phyloP scores from a whole-genome alignment of 2,888 invertebrate genomes.

The Ectemnius cavifrons region DNA sequence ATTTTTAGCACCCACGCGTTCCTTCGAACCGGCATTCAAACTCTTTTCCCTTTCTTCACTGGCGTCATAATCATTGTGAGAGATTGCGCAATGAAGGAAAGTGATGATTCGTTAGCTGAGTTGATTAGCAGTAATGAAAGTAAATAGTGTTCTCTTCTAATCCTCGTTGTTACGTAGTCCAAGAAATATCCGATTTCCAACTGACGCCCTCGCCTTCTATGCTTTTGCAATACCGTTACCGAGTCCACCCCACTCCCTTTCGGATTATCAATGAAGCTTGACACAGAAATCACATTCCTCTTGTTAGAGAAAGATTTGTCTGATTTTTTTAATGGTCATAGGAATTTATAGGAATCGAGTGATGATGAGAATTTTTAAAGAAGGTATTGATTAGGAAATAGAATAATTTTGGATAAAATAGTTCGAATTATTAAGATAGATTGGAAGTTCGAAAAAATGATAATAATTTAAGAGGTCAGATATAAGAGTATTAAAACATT shows the following conservation, averaged over 20 bases:
- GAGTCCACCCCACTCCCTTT: slow-evolving; percentile 28
- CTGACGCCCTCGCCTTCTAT: slow-evolving; percentile 35
- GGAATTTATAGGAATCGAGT: too few relatives aligned
- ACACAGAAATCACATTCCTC: slow-evolving; percentile 40
- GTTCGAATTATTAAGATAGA: too few relatives aligned
- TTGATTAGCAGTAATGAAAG: slow-evolving; percentile 33
- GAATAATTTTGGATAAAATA: too few relatives aligned
- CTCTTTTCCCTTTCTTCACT: neutral
- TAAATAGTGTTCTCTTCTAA: slow-evolving; percentile 15
- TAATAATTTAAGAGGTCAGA: too few relatives aligned
- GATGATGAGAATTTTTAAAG: too few relatives aligned
- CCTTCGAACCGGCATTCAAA: neutral
- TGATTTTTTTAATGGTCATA: neutral
- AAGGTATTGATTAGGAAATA: too few relatives aligned
- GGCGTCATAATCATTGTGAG: neutral
- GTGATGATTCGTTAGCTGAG: neutral
- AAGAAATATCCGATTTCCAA: slow-evolving; percentile 56
- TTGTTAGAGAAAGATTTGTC: slow-evolving; percentile 18
- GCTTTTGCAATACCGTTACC: slow-evolving; percentile 48
- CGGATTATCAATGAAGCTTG: slow-evolving; percentile 46
- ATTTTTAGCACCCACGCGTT: too few relatives aligned
- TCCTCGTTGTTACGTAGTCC: slow-evolving; percentile 20
- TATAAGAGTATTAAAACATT: too few relatives aligned
- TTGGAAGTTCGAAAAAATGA: too few relatives aligned
- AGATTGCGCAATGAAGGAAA: neutral